These are phyloP conservation scores for Agapetus fuscipes DNA, from an alignment of 2,888 invertebrate genomes.

Conservation along the genomic window DNA sequence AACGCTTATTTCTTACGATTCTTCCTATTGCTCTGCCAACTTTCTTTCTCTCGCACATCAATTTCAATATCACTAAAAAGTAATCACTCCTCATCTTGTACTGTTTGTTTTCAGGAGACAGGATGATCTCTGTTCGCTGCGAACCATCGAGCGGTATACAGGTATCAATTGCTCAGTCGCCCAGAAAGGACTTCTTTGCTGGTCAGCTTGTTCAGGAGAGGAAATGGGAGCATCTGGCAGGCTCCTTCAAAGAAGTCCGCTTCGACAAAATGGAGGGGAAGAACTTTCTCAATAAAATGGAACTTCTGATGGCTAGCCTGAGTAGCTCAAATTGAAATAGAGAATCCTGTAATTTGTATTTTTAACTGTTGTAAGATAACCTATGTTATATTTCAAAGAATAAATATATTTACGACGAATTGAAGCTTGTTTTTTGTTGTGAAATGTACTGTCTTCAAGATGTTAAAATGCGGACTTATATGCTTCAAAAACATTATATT, in stretches of 20 bases:
- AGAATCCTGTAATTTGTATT: constrained; percentile 46
- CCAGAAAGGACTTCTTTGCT: constrained; percentile 79
- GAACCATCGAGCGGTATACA: constrained; percentile 84
- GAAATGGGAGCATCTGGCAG: constrained; percentile 92
- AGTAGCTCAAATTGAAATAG: too few relatives aligned
- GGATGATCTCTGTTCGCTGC: constrained; percentile 83
- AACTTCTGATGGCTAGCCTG: constrained; percentile 85
- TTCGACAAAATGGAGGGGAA: constrained; percentile 93
- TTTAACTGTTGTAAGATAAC: constrained; percentile 1
- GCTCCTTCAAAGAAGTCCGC: constrained; percentile 79
- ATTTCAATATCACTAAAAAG: too few relatives aligned
- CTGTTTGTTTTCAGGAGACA: constrained; percentile 54
- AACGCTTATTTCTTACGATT: too few relatives aligned
- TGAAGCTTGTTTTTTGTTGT: not conserved
- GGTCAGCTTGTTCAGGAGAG: constrained; percentile 80
- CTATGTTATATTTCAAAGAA: not conserved
- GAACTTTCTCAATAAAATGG: constrained; percentile 94
- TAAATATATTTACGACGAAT: not conserved
- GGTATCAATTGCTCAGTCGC: constrained; percentile 83
- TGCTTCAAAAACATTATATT: too few relatives aligned
- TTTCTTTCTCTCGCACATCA: too few relatives aligned
- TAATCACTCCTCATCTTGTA: too few relatives aligned
- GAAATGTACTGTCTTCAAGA: not conserved
- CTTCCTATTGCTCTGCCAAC: too few relatives aligned
- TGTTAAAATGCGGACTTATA: too few relatives aligned